Conservation (phyloP, 2,797 vertebrate genomes). For the Enteromius viviparus region DNA sequence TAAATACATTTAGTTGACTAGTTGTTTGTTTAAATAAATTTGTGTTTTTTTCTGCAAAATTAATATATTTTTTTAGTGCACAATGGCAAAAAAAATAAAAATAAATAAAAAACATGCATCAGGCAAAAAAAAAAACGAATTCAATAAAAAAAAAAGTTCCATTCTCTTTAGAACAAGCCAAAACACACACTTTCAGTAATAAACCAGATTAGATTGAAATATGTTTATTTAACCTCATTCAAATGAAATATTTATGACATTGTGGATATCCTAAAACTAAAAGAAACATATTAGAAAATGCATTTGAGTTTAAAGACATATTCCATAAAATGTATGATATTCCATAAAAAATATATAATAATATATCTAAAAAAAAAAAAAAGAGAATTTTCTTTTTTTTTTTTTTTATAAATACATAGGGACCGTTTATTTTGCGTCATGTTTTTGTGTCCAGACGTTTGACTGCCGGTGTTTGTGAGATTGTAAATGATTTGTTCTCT, state of each 20-base stretch:
- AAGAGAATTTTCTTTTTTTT: not conserved
- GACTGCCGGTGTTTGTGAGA: conserved; percentile 7
- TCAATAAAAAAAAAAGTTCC: not conserved
- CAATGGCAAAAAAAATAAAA: too few relatives aligned
- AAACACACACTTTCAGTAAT: not conserved
- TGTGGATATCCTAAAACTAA: not conserved
- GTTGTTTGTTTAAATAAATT: too few relatives aligned
- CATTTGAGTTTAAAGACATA: not conserved
- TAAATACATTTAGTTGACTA: too few relatives aligned
- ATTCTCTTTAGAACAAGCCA: not conserved
- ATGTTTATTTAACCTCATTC: not conserved
- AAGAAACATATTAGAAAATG: not conserved
- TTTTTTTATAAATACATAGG: not conserved
- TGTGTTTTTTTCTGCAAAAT: too few relatives aligned
- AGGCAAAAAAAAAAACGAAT: not conserved
- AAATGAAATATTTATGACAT: not conserved
- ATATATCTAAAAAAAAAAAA: not conserved
- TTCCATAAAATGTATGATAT: not conserved
- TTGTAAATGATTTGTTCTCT: not conserved
- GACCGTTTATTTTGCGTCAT: not conserved
- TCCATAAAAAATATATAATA: not conserved
- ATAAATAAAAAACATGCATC: not conserved
- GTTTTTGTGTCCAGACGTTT: not conserved
- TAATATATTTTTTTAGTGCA: too few relatives aligned
- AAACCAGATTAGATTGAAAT: not conserved